Evolutionary conservation across 2,797 vertebrate species (phyloP).

Genomic region (Acrossocheilus fasciatus): DNA sequence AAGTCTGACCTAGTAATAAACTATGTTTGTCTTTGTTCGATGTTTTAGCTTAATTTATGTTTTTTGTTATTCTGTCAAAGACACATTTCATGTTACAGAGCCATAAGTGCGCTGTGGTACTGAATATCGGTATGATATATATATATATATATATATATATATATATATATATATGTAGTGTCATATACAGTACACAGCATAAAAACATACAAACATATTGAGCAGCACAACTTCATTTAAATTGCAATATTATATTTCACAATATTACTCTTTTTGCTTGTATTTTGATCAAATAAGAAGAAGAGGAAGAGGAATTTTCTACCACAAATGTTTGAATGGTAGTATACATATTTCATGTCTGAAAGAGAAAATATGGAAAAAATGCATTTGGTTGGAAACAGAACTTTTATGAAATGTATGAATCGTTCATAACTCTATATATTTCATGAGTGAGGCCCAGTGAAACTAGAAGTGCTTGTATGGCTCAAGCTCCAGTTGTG

Average conservation of each 20-base stretch:
- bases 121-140: neutral
- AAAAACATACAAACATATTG: neutral
- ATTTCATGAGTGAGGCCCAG: neutral
- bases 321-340: too few relatives aligned
- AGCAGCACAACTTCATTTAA: neutral
- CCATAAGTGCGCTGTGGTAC: neutral
- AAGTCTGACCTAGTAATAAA: neutral
- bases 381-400: neutral
- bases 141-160: neutral
- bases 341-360: neutral
- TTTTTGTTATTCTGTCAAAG: neutral
- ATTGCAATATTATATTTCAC: neutral
- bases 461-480: neutral
- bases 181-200: neutral
- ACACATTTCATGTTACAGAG: neutral
- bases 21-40: neutral
- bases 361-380: neutral
- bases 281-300: neutral
- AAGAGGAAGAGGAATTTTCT: neutral
- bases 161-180: neutral
- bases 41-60: neutral
- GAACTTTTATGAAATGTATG: neutral
- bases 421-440: neutral
- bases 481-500: neutral
- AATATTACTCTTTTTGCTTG: neutral